A percentile compares a stretch with the other conserved stretches of the same genome.
phyloP scores from a whole-genome alignment of 2,113 vertebrate species.

The Australoheros scitulus region DNA sequence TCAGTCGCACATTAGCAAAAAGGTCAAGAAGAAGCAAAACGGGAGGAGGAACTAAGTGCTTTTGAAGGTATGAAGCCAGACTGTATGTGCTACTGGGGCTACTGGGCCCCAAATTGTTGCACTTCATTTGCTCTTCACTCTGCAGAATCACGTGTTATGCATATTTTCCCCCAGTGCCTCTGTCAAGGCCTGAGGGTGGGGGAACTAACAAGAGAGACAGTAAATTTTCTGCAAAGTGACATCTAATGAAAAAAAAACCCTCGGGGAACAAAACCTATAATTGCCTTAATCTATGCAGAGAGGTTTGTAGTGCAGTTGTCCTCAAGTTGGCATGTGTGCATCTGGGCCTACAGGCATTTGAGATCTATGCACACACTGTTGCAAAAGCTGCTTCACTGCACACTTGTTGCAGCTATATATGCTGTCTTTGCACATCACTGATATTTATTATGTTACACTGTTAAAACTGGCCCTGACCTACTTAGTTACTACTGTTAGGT shows the following conservation, averaged over 20 bases:
- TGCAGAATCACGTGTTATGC: not conserved
- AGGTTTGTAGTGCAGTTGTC: slow-evolving; percentile 1
- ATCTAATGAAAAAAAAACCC: slow-evolving; percentile 13
- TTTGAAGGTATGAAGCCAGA: not conserved
- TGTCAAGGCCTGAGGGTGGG: not conserved
- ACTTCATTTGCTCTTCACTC: not conserved
- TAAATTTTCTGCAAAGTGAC: slow-evolving; percentile 5
- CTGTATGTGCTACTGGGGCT: not conserved
- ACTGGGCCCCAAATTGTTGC: not conserved
- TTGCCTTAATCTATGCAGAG: slow-evolving; percentile 31
- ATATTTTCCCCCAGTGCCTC: not conserved
- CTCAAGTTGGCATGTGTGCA: slow-evolving; percentile 21
- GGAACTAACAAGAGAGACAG: not conserved
- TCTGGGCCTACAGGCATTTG: slow-evolving; percentile 29
- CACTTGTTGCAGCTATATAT: slow-evolving; percentile 15
- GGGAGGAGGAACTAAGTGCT: not conserved
- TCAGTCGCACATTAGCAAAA: slow-evolving; percentile 9
- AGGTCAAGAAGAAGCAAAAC: slow-evolving; percentile 9
- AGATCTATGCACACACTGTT: not conserved
- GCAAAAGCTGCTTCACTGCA: not conserved
- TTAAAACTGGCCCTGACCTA: not conserved
- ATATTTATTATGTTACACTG: slow-evolving; percentile 2
- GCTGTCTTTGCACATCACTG: not conserved
- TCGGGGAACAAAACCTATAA: slow-evolving; percentile 32
- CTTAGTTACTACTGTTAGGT: not conserved